phyloP scores from a whole-genome alignment of 2,888 invertebrate genomes.

The Troides oblongomaculatus region DNA sequence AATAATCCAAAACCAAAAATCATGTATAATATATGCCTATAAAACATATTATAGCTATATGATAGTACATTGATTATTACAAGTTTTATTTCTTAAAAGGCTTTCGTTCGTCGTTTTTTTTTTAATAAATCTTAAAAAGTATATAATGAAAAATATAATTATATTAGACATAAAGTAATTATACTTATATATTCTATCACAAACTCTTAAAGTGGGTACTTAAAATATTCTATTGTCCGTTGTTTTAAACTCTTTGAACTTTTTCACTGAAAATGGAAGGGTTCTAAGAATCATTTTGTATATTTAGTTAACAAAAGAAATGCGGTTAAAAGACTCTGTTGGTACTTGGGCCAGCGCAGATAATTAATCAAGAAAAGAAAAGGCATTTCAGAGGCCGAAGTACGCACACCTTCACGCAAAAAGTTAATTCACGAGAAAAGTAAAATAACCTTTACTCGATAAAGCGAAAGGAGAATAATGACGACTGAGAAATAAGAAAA shows the following conservation, averaged over 20 bases:
- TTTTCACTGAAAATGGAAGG: slow-evolving; percentile 21
- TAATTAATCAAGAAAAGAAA: slow-evolving; percentile 31
- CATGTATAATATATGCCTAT: no score
- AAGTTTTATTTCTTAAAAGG: no score
- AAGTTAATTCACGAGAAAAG: slow-evolving; percentile 26
- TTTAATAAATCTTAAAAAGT: no score
- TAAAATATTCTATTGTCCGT: slow-evolving; percentile 2
- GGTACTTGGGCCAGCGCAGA: slow-evolving; percentile 18
- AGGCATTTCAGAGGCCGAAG: slow-evolving; percentile 21
- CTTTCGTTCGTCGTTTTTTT: no score
- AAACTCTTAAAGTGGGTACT: background rate
- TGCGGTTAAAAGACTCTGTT: slow-evolving; percentile 24
- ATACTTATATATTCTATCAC: background rate
- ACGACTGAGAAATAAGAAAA: slow-evolving; percentile 7
- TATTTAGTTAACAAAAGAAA: slow-evolving; percentile 28
- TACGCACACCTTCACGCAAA: slow-evolving; percentile 27
- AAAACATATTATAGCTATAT: no score
- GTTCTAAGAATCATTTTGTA: slow-evolving; percentile 30
- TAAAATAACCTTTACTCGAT: slow-evolving; percentile 28
- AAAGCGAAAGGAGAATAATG: slow-evolving; percentile 21
- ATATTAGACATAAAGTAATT: background rate
- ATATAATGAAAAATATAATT: no score
- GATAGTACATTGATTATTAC: no score
- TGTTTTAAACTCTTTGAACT: slow-evolving; percentile 8
- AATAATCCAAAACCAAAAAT: no score